These are phyloP conservation scores for Zonotrichia leucophrys DNA, from an alignment of 2,113 vertebrate genomes.

Conservation along the genomic window DNA sequence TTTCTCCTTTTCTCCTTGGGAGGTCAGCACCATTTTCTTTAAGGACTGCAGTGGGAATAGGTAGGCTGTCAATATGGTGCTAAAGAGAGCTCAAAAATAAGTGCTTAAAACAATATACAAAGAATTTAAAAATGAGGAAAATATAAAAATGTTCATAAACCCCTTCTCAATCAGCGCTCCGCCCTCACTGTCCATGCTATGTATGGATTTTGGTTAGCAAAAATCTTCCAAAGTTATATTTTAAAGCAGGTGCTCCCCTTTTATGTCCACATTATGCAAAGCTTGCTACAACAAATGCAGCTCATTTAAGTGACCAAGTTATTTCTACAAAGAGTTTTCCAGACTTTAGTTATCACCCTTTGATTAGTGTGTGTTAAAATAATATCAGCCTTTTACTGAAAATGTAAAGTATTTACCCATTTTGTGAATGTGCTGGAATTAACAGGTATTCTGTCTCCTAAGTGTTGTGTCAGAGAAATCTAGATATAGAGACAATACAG, in stretches of 20 bases:
- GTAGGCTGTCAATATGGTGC: not conserved
- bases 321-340: not conserved
- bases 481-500: not conserved
- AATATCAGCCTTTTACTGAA: not conserved
- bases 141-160: not conserved
- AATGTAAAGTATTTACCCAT: not conserved
- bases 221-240: not conserved
- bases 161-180: not conserved
- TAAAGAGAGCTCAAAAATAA: not conserved
- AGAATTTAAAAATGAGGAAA: not conserved
- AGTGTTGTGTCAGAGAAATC: not conserved
- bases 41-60: not conserved
- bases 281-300: rapidly evolving
- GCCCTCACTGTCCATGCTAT: not conserved
- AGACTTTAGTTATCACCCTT: not conserved
- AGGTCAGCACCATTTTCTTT: not conserved
- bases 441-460: not conserved
- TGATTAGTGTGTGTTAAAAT: not conserved
- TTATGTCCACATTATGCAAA: not conserved
- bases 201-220: not conserved
- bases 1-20: not conserved
- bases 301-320: not conserved
- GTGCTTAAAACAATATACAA: not conserved
- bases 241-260: not conserved
- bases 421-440: not conserved